Evolutionary conservation across 2,888 invertebrate species (phyloP).

Genomic region (Callinectes sapidus): DNA sequence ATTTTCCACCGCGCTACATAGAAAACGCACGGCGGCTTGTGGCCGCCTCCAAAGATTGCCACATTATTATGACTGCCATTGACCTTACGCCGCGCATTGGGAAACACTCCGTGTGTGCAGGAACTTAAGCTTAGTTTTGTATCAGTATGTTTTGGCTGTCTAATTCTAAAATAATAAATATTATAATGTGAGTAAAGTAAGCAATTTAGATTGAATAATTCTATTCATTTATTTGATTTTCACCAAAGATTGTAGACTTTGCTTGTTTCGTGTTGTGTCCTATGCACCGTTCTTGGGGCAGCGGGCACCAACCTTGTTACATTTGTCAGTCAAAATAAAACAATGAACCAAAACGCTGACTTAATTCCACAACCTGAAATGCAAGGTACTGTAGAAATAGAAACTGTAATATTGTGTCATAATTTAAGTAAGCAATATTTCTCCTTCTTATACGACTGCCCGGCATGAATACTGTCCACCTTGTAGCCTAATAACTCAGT

Average conservation of each 20-base stretch:
- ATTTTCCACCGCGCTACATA: too few species aligned
- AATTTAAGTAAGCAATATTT: neutral
- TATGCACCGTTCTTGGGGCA: neutral
- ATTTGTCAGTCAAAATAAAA: conserved; percentile 14
- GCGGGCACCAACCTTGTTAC: neutral
- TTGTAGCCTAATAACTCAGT: neutral
- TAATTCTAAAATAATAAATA: neutral
- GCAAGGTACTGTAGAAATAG: neutral
- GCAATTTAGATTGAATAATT: neutral
- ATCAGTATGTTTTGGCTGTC: neutral
- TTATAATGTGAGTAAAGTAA: neutral
- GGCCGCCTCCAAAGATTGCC: too few species aligned
- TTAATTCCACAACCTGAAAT: neutral
- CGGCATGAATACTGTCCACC: neutral
- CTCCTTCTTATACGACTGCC: neutral
- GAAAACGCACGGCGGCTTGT: too few species aligned
- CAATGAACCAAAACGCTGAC: neutral
- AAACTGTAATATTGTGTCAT: neutral
- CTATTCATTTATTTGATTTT: neutral
- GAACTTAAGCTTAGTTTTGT: neutral
- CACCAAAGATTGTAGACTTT: neutral
- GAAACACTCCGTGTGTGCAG: too few species aligned
- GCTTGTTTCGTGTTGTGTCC: neutral
- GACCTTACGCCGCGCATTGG: too few species aligned
- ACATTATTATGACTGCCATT: too few species aligned